Evolutionary conservation across 2,888 invertebrate species (phyloP).

Genomic region (Andrena bicolor): DNA sequence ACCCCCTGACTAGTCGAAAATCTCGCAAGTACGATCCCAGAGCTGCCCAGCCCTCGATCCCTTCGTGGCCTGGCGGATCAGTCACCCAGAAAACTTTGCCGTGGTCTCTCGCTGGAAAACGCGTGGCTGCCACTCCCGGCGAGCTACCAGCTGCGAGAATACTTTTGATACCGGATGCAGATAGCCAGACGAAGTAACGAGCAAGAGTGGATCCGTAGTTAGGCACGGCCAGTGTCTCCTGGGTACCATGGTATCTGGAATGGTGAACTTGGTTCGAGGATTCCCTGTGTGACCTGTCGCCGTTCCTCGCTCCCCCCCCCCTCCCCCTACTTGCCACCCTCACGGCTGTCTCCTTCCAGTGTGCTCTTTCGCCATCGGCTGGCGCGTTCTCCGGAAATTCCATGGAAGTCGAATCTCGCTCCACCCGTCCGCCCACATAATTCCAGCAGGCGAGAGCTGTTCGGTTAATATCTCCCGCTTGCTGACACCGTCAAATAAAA

Average conservation of each 20-base stretch:
- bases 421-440: slow-evolving; percentile 74
- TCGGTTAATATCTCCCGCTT: slow-evolving; percentile 80
- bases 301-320: slow-evolving; percentile 51
- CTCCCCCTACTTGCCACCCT: slow-evolving; percentile 8
- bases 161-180: slow-evolving; percentile 60
- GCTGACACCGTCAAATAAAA: slow-evolving; percentile 82
- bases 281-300: slow-evolving; percentile 64
- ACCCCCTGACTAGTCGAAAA: not conserved
- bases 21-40: slow-evolving; percentile 6
- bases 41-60: not conserved
- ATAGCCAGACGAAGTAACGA: slow-evolving; percentile 66
- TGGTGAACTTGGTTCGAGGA: slow-evolving; percentile 62
- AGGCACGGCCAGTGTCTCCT: slow-evolving; percentile 62
- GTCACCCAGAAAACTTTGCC: not conserved
- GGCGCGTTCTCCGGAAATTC: slow-evolving; percentile 76
- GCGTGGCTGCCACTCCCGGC: not conserved
- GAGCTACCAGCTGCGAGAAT: slow-evolving; percentile 45
- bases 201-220: slow-evolving; percentile 57
- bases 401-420: slow-evolving; percentile 75
- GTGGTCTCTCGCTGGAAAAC: not conserved
- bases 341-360: slow-evolving; percentile 23
- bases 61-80: not conserved
- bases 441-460: slow-evolving; percentile 75
- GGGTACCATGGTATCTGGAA: slow-evolving; percentile 68
- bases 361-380: slow-evolving; percentile 51